A percentile compares a stretch with the other conserved stretches of the same genome.
phyloP scores from a whole-genome alignment of 2,888 invertebrate genomes.

The Agriopis aurantiaria region DNA sequence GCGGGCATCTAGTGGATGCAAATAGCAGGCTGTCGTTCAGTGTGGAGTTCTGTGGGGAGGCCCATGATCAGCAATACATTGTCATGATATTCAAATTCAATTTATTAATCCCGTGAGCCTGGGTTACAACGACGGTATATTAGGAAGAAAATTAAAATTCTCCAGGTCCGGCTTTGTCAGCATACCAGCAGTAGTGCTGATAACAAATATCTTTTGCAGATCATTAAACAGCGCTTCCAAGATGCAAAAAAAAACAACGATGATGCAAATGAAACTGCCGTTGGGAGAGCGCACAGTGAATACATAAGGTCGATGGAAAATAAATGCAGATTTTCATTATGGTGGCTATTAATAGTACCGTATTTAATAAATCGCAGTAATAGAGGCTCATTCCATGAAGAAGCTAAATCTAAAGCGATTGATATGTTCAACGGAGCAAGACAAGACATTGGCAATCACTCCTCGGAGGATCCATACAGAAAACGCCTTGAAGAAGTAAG shows the following conservation, averaged over 20 bases:
- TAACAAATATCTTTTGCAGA: background rate
- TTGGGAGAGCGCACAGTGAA: background rate
- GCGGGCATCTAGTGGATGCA: no score
- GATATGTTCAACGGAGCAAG: background rate
- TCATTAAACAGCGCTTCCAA: background rate
- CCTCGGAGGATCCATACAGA: background rate
- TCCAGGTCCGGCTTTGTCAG: no score
- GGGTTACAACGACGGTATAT: no score
- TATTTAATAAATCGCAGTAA: background rate
- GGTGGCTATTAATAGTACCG: background rate
- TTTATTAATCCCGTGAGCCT: no score
- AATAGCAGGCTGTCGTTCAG: no score
- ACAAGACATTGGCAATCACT: background rate
- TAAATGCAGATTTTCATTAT: background rate
- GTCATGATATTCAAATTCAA: no score
- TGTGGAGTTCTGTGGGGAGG: no score
- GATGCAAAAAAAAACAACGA: constrained; percentile 3
- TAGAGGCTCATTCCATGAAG: background rate
- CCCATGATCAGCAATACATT: no score
- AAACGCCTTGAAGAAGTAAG: background rate
- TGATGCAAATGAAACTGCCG: constrained; percentile 1
- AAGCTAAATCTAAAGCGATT: background rate
- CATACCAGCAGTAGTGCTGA: no score
- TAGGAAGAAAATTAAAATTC: no score
- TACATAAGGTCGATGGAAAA: background rate